phyloP scores from a whole-genome alignment of 2,888 invertebrate species.

The Ryuthela nishihirai region DNA sequence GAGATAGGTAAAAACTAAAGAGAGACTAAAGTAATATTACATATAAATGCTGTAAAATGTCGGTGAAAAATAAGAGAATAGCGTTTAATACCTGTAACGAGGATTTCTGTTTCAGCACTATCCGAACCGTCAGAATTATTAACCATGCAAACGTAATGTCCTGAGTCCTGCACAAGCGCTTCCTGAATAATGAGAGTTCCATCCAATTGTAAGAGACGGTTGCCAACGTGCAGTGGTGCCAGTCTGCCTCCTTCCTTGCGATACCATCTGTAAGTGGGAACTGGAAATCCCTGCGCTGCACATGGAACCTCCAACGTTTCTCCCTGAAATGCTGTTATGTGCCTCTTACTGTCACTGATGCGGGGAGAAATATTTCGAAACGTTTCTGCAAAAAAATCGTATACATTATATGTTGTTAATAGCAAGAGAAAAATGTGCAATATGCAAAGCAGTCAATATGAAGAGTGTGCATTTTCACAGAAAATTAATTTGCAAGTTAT shows the following conservation, averaged over 20 bases:
- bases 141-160: conserved; percentile 38
- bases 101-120: conserved; percentile 34
- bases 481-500: no score
- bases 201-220: conserved; percentile 30
- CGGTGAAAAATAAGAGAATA: no score
- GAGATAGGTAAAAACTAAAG: no score
- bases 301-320: conserved; percentile 50
- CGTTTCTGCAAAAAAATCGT: conserved; percentile 26
- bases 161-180: conserved; percentile 31
- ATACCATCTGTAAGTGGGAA: conserved; percentile 50
- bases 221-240: conserved; percentile 22
- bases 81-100: conserved; percentile 40
- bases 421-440: no score
- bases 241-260: conserved; percentile 31
- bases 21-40: no score
- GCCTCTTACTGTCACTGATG: conserved; percentile 37
- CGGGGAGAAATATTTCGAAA: conserved; percentile 35
- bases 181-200: conserved; percentile 38
- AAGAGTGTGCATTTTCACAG: no score
- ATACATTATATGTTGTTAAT: no score
- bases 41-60: no score
- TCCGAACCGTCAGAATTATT: conserved; percentile 35
- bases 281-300: conserved; percentile 50
- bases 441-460: no score
- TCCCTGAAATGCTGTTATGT: conserved; percentile 39